These are phyloP conservation scores for Epinotia demarniana DNA, from an alignment of 2,888 invertebrate species.

Conservation along the genomic window DNA sequence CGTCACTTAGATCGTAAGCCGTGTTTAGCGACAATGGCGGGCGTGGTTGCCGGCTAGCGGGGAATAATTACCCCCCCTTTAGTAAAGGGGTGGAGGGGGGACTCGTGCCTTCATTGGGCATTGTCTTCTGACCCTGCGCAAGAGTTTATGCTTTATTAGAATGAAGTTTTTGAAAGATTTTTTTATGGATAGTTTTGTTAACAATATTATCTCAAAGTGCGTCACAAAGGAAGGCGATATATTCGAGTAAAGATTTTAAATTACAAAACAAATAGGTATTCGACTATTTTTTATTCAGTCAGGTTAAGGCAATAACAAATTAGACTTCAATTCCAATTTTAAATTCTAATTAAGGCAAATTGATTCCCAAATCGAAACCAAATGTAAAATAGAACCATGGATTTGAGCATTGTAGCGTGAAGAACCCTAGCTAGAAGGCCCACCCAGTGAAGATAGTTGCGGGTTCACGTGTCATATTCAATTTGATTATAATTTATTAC, in stretches of 20 bases:
- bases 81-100: constrained; percentile 35
- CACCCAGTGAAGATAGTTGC: not conserved
- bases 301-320: not conserved
- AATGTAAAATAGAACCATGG: not conserved
- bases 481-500: not conserved
- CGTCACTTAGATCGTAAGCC: constrained; percentile 57
- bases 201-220: constrained; percentile 2
- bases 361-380: not conserved
- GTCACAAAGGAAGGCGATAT: not conserved
- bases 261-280: not conserved
- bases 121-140: constrained; percentile 76
- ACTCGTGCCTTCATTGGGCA: constrained; percentile 72
- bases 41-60: constrained; percentile 77
- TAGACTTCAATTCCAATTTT: not conserved
- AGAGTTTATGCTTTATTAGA: constrained; percentile 25
- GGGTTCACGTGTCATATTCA: not conserved
- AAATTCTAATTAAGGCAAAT: not conserved
- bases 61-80: constrained; percentile 74
- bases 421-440: too few species aligned
- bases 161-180: constrained; percentile 24
- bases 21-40: constrained; percentile 78
- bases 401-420: constrained; percentile 3
- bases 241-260: not conserved
- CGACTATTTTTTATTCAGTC: not conserved
- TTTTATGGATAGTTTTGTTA: constrained; percentile 4